These are phyloP conservation scores for Nemurella pictetii DNA, from an alignment of 2,888 invertebrate species.

Conservation along the genomic window DNA sequence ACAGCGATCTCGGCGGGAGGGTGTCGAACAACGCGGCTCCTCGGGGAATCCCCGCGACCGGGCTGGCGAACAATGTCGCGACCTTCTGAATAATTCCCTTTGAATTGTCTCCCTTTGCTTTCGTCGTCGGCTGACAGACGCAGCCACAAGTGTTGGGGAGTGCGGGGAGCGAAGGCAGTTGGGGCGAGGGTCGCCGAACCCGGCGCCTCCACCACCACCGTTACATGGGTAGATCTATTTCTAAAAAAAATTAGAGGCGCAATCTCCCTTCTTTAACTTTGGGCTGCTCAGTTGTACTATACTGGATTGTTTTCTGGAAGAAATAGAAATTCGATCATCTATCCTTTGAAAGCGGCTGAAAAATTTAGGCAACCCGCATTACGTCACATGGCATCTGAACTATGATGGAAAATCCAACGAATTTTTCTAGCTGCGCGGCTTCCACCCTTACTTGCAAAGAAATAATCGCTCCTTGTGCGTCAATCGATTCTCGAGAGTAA, in stretches of 20 bases:
- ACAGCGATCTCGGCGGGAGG: neutral
- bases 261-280: neutral
- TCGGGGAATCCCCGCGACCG: neutral
- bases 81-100: constrained; percentile 29
- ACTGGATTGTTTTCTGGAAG: too few relatives aligned
- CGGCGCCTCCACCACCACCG: neutral
- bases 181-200: neutral
- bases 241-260: too few relatives aligned
- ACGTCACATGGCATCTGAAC: too few relatives aligned
- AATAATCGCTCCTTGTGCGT: neutral
- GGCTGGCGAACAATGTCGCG: constrained; percentile 20
- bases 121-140: neutral
- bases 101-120: neutral
- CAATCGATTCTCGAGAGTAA: neutral
- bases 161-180: neutral
- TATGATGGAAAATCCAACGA: too few relatives aligned
- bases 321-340: too few relatives aligned
- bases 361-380: too few relatives aligned
- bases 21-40: neutral
- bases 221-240: too few relatives aligned
- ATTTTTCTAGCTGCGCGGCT: too few relatives aligned
- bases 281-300: neutral
- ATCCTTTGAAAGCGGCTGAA: too few relatives aligned
- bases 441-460: neutral
- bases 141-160: neutral